A percentile compares a stretch with the other conserved stretches of the same genome.
Conservation (phyloP, 2,797 vertebrate species). For the Lithobates sylvaticus region DNA sequence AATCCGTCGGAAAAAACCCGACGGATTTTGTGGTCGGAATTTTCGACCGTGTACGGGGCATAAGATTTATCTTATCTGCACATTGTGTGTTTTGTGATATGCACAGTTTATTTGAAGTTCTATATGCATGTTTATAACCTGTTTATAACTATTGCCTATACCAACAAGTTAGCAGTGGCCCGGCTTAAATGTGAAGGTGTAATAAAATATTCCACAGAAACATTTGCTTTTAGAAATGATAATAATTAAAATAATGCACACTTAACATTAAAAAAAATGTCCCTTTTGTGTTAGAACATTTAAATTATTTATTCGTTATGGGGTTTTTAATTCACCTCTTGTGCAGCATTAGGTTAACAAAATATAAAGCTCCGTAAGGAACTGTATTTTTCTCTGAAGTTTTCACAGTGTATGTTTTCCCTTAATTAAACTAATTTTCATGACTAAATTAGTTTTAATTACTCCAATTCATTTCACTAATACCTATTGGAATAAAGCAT, state of each 20-base stretch:
- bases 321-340: constrained; percentile 75
- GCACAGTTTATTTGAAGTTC: too few relatives aligned
- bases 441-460: constrained; percentile 84
- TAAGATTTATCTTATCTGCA: too few relatives aligned
- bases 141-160: too few relatives aligned
- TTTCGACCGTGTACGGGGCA: too few relatives aligned
- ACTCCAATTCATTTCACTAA: constrained; percentile 82
- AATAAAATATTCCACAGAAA: background rate
- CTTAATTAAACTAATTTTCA: constrained; percentile 85
- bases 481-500: constrained; percentile 78
- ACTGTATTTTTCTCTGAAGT: constrained; percentile 76
- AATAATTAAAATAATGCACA: background rate
- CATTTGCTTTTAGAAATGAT: background rate
- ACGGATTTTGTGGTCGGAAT: too few relatives aligned
- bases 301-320: constrained; percentile 64
- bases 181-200: background rate
- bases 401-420: constrained; percentile 82
- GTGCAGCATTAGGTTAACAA: constrained; percentile 80
- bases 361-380: constrained; percentile 77
- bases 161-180: background rate
- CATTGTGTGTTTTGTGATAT: too few relatives aligned
- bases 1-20: too few relatives aligned
- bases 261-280: constrained; percentile 35
- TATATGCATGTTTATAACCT: too few relatives aligned
- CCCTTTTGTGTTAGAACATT: background rate